Evolutionary conservation across 92 coral and sea anemone species (phyloP).

Genomic region (Porites evermanni): DNA sequence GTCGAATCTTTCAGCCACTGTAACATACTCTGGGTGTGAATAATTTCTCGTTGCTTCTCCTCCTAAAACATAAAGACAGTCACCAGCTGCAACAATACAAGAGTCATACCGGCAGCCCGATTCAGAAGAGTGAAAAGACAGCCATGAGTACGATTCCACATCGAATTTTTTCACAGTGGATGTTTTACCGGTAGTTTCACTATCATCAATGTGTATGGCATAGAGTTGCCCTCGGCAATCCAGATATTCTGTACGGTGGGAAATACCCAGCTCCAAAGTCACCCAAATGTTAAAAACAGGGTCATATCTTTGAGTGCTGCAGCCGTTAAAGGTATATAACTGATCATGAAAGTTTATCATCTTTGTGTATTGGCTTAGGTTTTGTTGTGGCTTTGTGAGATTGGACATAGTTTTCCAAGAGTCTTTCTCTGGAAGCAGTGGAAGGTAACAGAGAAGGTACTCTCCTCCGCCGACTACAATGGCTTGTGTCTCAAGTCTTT

Average conservation of each 20-base stretch:
- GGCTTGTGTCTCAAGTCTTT: neutral
- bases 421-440: slow-evolving; percentile 6
- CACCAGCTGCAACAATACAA: slow-evolving; percentile 15
- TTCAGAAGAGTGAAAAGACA: neutral
- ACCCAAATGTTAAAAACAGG: slow-evolving; percentile 14
- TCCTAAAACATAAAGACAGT: slow-evolving; percentile 20
- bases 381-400: neutral
- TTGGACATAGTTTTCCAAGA: slow-evolving; percentile 13
- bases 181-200: too few species aligned
- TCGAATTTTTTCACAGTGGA: neutral
- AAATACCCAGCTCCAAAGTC: neutral
- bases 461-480: slow-evolving; percentile 27
- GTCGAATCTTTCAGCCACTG: neutral
- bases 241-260: neutral
- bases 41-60: neutral
- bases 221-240: slow-evolving; percentile 1
- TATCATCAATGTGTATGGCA: neutral
- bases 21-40: neutral
- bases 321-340: neutral
- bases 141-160: neutral
- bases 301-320: neutral
- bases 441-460: slow-evolving; percentile 19
- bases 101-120: neutral
- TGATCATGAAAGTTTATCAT: slow-evolving; percentile 1
- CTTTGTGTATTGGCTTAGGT: neutral